Evolutionary conservation across 1,140 invertebrate genomes (phyloP), one percentile per base, ranked within the genome.

Genomic region (Eurosta solidaginis): DNA sequence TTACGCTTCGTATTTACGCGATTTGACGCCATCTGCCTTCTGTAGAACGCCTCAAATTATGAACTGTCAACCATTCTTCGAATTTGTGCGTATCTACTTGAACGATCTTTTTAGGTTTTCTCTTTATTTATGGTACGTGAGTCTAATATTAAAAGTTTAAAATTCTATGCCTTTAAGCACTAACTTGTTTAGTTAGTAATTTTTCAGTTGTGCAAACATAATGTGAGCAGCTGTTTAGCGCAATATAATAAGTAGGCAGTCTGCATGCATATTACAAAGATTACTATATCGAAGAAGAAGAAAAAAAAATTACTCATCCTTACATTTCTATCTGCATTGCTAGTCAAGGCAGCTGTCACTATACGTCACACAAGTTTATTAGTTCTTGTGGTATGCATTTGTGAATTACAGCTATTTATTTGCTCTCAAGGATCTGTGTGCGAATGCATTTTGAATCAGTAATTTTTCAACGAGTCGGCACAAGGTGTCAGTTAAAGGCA

Each of bases 81-180:
- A n/a, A n/a, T n/a, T n/a, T n/a, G n/a, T n/a, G n/a, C n/a, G n/a
- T n/a, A n/a, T n/a, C n/a, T n/a, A 54, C 50, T 27, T 54, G 22
- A 25, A 54, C 50, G 50, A 54, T 54, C 22, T 47, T 47, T 47
- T 47, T 47, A 14, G n/a, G n/a, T 47, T 47, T 9, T 47, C n/a
- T 14, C n/a, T 3, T 17, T 6, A 29, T 36, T 29, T 9, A n/a
- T n/a, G n/a, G 33, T 68, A 68, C 59, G 59, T 68, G 59, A 68
- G n/a, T 20, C 17, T 68, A n/a, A n/a, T 68, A 40, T 68, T 68
- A 40, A 40, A 68, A 68, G 59, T n/a, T 33, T n/a, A 68, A n/a
- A n/a, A 36, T 59, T 63, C n/a, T n/a, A n/a, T 7, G 12, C 12
- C 6, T 47, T 2, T 47, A n/a, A n/a, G n/a, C n/a, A n/a, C n/a